Evolutionary conservation across 2,113 vertebrate species (phyloP).

Genomic region (Isurus oxyrinchus): DNA sequence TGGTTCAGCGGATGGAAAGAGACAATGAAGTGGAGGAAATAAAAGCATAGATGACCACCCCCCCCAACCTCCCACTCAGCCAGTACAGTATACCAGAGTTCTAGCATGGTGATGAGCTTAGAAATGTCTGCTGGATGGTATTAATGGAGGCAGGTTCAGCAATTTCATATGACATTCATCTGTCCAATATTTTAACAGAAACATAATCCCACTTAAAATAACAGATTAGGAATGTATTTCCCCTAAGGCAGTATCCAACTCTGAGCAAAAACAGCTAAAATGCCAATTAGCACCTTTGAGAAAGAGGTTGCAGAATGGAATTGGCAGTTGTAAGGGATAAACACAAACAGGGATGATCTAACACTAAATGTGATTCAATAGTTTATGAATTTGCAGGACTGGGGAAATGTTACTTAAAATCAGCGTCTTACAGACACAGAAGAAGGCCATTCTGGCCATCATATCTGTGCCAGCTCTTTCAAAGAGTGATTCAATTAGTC

Average conservation of each 20-base stretch:
- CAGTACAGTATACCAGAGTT: background rate
- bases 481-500: background rate
- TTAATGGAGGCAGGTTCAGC: background rate
- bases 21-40: background rate
- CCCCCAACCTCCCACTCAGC: too few species aligned
- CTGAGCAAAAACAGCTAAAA: too few species aligned
- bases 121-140: background rate
- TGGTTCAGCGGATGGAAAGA: background rate
- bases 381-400: background rate
- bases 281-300: too few species aligned
- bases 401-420: too few species aligned
- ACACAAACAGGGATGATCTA: background rate
- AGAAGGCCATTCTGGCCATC: background rate
- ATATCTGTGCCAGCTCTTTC: background rate
- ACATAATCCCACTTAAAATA: background rate
- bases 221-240: background rate
- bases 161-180: background rate
- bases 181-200: background rate
- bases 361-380: background rate
- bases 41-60: background rate
- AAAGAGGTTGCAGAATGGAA: too few species aligned
- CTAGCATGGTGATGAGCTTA: background rate
- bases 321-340: too few species aligned
- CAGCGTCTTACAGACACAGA: background rate
- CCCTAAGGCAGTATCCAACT: background rate